Evolutionary conservation across 2,113 vertebrate species (phyloP).

Genomic region (Mastomys coucha): DNA sequence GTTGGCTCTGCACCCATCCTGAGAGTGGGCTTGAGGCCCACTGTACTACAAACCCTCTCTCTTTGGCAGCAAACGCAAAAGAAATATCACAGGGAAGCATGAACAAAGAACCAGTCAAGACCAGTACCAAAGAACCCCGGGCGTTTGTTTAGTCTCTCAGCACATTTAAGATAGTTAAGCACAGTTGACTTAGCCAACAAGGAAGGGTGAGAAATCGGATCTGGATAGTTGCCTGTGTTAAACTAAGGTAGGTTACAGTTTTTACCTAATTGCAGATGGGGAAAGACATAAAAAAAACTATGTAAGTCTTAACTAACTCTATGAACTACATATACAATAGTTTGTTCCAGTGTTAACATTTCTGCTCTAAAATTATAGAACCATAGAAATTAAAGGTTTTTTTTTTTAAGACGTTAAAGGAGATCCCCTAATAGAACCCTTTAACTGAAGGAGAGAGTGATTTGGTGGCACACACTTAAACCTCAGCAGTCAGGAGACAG

Average conservation of each 20-base stretch:
- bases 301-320: background rate
- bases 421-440: background rate
- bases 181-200: background rate
- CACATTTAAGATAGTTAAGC: background rate
- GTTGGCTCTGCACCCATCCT: background rate
- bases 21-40: background rate
- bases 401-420: background rate
- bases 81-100: background rate
- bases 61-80: conserved; percentile 33
- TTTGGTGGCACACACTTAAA: background rate
- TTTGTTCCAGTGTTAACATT: background rate
- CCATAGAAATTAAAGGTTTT: background rate
- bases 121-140: background rate
- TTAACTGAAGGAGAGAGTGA: background rate
- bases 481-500: background rate
- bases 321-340: background rate
- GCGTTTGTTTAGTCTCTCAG: background rate
- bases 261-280: background rate
- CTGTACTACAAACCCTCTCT: background rate
- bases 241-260: conserved; percentile 5
- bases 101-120: background rate
- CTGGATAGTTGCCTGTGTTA: background rate
- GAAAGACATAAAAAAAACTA: background rate
- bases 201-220: background rate
- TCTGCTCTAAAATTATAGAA: background rate